Evolutionary conservation across 2,113 vertebrate species (phyloP).

Genomic region (Ctenomys sociabilis): DNA sequence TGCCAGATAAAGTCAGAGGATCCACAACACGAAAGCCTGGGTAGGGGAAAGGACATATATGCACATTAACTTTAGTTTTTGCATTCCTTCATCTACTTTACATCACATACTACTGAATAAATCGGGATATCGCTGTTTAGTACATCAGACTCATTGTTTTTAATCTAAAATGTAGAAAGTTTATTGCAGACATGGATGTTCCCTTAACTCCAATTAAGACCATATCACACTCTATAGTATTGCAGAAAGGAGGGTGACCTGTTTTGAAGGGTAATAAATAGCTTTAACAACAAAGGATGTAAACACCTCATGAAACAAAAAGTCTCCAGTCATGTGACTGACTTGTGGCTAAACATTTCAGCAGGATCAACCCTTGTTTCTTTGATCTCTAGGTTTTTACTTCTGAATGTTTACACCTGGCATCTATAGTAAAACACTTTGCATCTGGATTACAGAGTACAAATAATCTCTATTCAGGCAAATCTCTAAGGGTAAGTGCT

Average conservation of each 20-base stretch:
- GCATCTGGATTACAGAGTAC: constrained; percentile 73
- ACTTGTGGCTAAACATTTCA: constrained; percentile 75
- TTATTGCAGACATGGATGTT: constrained; percentile 37
- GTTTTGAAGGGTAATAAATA: constrained; percentile 77
- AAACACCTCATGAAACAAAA: constrained; percentile 76
- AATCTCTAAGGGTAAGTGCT: constrained; percentile 62
- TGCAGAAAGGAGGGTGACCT: constrained; percentile 62
- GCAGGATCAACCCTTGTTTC: constrained; percentile 60
- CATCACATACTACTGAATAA: background rate
- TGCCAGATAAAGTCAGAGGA: background rate
- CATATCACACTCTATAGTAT: constrained; percentile 38
- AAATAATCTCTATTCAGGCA: constrained; percentile 74
- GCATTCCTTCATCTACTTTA: background rate
- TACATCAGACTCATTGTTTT: constrained; percentile 9
- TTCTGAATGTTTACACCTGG: constrained; percentile 80
- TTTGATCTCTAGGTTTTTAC: constrained; percentile 79
- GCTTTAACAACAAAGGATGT: constrained; percentile 71
- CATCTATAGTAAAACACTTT: constrained; percentile 70
- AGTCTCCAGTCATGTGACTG: constrained; percentile 63
- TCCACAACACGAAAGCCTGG: background rate
- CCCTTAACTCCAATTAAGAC: constrained; percentile 47
- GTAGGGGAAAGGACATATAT: background rate
- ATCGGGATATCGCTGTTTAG: background rate
- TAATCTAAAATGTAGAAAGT: constrained; percentile 39
- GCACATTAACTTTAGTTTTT: background rate